These are phyloP conservation scores for Petaurus breviceps DNA, from an alignment of 2,113 vertebrate genomes.

Conservation along the genomic window DNA sequence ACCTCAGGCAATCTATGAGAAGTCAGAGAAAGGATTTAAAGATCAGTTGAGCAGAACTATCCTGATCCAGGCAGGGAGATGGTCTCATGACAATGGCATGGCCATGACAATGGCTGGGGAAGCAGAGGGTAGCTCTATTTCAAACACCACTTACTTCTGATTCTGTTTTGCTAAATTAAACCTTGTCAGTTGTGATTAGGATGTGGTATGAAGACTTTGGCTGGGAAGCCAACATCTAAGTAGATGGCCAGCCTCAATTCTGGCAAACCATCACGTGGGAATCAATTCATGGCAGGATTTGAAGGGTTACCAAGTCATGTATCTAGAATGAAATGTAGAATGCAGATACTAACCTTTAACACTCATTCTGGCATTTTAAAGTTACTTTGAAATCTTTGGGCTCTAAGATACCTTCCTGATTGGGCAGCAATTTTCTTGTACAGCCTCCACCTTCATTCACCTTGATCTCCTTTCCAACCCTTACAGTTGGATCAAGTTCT, in stretches of 20 bases:
- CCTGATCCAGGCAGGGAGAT: not conserved
- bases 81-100: not conserved
- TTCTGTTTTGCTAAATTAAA: not conserved
- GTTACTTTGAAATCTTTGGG: no score
- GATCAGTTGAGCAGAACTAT: not conserved
- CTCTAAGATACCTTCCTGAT: not conserved
- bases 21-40: not conserved
- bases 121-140: not conserved
- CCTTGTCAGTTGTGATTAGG: not conserved
- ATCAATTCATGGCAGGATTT: not conserved
- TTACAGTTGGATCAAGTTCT: not conserved
- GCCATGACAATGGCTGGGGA: not conserved
- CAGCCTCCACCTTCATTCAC: not conserved
- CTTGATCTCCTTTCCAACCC: not conserved
- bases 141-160: not conserved
- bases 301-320: not conserved
- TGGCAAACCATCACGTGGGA: not conserved
- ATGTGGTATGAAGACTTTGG: not conserved
- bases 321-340: not conserved
- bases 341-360: not conserved
- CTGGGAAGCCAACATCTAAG: not conserved
- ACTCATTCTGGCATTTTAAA: not conserved
- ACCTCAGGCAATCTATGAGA: not conserved
- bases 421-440: not conserved
- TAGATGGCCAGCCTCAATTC: not conserved